Percentiles rank a stretch among this genome's conserved stretches.
Evolutionary conservation across 2,888 invertebrate genomes (phyloP).

Genomic region (Ennomos fuscantarius): DNA sequence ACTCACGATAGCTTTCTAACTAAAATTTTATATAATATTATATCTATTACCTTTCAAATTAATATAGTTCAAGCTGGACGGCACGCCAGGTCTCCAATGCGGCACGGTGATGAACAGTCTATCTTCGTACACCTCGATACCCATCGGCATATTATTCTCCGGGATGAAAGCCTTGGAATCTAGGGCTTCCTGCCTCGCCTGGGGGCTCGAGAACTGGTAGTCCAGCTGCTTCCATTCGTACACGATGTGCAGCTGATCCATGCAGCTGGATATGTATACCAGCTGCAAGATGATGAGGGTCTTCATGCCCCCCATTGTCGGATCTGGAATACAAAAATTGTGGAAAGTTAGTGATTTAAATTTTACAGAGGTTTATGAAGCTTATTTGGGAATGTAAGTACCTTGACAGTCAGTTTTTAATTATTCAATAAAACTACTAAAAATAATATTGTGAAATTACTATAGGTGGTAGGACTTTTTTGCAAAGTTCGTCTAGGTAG

Average conservation of each 20-base stretch:
- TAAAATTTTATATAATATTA: too few relatives aligned
- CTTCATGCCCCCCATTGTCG: constrained; percentile 63
- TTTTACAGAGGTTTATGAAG: background rate
- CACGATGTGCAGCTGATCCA: constrained; percentile 88
- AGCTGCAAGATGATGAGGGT: constrained; percentile 68
- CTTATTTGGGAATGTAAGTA: too few relatives aligned
- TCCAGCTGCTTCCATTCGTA: constrained; percentile 91
- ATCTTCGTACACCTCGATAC: constrained; percentile 88
- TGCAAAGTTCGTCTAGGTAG: too few relatives aligned
- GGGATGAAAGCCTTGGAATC: constrained; percentile 86
- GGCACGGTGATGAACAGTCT: constrained; percentile 90
- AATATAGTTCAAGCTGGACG: constrained; percentile 90
- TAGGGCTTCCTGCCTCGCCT: constrained; percentile 85
- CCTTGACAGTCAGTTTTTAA: too few relatives aligned
- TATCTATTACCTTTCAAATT: constrained; percentile 86
- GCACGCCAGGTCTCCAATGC: constrained; percentile 90
- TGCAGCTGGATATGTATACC: constrained; percentile 71
- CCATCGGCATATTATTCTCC: constrained; percentile 90
- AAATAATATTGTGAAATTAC: too few relatives aligned
- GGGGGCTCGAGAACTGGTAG: constrained; percentile 86
- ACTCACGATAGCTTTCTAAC: too few relatives aligned
- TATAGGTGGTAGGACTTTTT: too few relatives aligned
- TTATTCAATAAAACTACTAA: too few relatives aligned
- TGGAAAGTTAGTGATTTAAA: background rate
- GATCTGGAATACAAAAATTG: constrained; percentile 27